A percentile compares a stretch with the other conserved stretches of the same genome.
phyloP scores from a whole-genome alignment of 92 coral and sea anemone species.

The Paramuricea clavata region DNA sequence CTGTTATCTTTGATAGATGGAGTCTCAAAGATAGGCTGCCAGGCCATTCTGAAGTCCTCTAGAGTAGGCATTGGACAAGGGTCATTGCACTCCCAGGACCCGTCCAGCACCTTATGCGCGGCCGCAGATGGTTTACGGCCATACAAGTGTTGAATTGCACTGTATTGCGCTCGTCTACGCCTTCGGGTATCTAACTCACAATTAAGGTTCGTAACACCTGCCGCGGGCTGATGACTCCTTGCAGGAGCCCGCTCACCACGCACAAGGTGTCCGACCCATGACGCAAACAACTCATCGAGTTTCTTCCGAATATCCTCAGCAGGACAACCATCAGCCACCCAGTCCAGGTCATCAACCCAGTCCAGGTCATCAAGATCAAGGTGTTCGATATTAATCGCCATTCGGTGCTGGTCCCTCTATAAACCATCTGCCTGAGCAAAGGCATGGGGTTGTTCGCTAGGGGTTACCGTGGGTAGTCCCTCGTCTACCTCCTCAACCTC shows the following conservation, averaged over 20 bases:
- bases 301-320: not conserved
- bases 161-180: not conserved
- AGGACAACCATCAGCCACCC: slow-evolving; percentile 7
- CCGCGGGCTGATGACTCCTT: not conserved
- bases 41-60: not conserved
- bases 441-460: too few relatives aligned
- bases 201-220: not conserved
- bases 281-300: not conserved
- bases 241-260: not conserved
- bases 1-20: not conserved
- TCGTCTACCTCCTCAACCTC: not conserved
- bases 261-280: not conserved
- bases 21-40: not conserved
- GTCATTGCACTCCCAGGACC: not conserved
- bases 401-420: not conserved
- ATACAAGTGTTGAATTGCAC: not conserved
- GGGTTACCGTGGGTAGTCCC: not conserved
- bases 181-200: slow-evolving; percentile 29
- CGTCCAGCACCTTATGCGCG: not conserved
- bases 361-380: not conserved
- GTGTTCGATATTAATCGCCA: not conserved
- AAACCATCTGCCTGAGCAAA: not conserved
- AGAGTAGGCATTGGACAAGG: not conserved
- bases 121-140: not conserved
- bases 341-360: slow-evolving; percentile 19